Conservation (phyloP, 2,888 invertebrate species). For the Saturnia japonica region DNA sequence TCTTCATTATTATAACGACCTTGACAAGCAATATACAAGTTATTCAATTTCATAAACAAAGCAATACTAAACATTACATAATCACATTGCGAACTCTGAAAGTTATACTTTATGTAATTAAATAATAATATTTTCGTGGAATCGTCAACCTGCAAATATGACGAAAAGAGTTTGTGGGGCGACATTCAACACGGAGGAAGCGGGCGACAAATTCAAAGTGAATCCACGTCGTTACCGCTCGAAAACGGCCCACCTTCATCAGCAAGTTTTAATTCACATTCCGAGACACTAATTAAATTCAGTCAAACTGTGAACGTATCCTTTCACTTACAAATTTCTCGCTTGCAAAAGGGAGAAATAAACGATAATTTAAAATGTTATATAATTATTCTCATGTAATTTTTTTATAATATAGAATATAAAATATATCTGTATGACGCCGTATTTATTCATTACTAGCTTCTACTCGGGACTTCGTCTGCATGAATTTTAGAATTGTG, state of each 20-base stretch:
- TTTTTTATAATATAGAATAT: too few relatives aligned
- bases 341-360: neutral
- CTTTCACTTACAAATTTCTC: constrained; percentile 32
- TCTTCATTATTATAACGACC: neutral
- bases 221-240: constrained; percentile 48
- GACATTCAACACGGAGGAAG: constrained; percentile 35
- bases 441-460: too few relatives aligned
- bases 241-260: constrained; percentile 49
- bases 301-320: constrained; percentile 51
- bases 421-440: too few relatives aligned
- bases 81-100: neutral
- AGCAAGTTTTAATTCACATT: constrained; percentile 61
- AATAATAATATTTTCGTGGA: constrained; percentile 9
- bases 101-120: constrained; percentile 2
- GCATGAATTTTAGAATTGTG: too few relatives aligned
- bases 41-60: neutral
- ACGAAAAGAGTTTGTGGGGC: constrained; percentile 32
- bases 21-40: neutral
- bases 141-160: neutral
- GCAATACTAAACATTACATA: neutral
- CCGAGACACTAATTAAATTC: constrained; percentile 71
- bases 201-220: constrained; percentile 34
- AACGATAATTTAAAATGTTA: neutral
- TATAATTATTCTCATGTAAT: neutral
- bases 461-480: too few relatives aligned